Base-by-base conservation (phyloP, 1,140 invertebrate genomes). In the Marisa cornuarietis region DNA sequence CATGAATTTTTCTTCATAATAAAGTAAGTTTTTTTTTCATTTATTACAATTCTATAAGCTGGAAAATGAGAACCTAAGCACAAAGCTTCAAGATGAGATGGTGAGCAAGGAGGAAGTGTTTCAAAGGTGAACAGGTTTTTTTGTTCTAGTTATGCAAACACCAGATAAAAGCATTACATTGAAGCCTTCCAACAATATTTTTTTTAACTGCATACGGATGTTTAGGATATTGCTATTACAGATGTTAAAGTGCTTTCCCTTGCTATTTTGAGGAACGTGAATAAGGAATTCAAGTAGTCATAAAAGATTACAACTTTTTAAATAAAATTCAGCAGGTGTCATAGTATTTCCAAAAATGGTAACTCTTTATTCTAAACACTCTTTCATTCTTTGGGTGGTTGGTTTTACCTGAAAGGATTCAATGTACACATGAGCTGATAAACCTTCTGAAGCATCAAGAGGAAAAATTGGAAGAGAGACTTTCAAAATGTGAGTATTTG, bases 61-160 rank as follows among this genome's bases (percentile, higher is more conserved):
- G 51, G 83, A 87, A 61, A 87, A 87, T 86, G 87, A 87, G 84
- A 87, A 83, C 74, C 79, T 87, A 13, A 85, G 85, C 80, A 81
- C 84, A 58, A 85, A 86, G 75, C 76, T 87, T n/a, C 83, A 87
- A 80, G 85, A 86, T 79, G 87, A 87, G 82, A 82, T 85, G 51
- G 68, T 71, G 51, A 83, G 79, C 65, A 83, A 84, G 78, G 85
- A 86, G 61, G 85, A 86, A 51, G 84, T 86, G 71, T 20, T 84
- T 42, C 82, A 85, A 73, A 87, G 83, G 86, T 87, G 83, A 77
- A 9, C 54, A 58, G 1, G 54, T 58, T 8, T 58, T 14, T 58
- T 58, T 58, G 16, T 14, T 58, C 54, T 58, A 6, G 8, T 58
- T 11, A 18, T 58, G 16, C 16, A 11, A 14, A 58, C 54, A 58